These are phyloP conservation scores for Cydia amplana DNA, from an alignment of 1,140 invertebrate genomes.

Conservation along the genomic window DNA sequence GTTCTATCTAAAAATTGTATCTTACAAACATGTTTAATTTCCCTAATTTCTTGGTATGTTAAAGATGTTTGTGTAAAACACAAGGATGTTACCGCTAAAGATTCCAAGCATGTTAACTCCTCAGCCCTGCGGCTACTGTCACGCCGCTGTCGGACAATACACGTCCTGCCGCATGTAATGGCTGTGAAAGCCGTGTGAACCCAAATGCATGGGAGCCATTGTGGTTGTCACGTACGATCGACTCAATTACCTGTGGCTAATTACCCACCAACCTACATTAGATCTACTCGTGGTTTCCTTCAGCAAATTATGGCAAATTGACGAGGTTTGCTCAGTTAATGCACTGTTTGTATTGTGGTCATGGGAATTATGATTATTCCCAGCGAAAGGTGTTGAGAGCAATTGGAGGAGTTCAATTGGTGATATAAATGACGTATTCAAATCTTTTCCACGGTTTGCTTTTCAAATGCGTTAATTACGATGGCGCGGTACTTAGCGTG, in stretches of 20 bases:
- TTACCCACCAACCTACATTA: constrained; percentile 51
- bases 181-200: constrained; percentile 66
- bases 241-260: constrained; percentile 62
- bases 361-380: constrained; percentile 33
- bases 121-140: constrained; percentile 32
- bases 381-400: constrained; percentile 25
- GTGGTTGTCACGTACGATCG: constrained; percentile 54
- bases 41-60: too few species aligned
- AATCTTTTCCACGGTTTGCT: constrained; percentile 14
- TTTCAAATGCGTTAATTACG: constrained; percentile 26
- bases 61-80: background rate
- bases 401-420: constrained; percentile 17
- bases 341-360: constrained; percentile 32
- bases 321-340: constrained; percentile 27
- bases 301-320: constrained; percentile 43
- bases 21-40: too few species aligned
- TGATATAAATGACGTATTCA: constrained; percentile 29
- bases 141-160: constrained; percentile 38
- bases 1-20: too few species aligned
- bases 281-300: constrained; percentile 49
- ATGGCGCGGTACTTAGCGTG: background rate
- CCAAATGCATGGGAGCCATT: constrained; percentile 52
- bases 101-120: background rate
- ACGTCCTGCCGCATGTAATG: constrained; percentile 60
- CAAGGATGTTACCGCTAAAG: background rate